Evolutionary conservation across 2,888 invertebrate genomes (phyloP).

Genomic region (Willowsia nigromaculata): DNA sequence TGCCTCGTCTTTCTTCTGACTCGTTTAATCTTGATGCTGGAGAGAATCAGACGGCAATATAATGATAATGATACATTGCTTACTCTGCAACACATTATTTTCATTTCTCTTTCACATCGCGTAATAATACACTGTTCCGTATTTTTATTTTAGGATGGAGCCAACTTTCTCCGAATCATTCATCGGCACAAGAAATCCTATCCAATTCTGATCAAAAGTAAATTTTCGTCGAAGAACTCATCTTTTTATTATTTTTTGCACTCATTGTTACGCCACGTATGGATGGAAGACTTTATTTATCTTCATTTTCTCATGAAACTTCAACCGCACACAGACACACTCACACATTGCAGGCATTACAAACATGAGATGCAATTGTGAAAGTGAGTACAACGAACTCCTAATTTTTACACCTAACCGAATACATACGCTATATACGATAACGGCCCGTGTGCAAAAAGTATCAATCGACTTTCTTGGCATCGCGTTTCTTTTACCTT

Average conservation of each 20-base stretch:
- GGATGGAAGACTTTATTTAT: not conserved
- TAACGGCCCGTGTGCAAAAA: not conserved
- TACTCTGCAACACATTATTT: not conserved
- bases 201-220: not conserved
- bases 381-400: conserved; percentile 16
- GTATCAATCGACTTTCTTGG: conserved; percentile 50
- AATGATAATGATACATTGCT: conserved; percentile 40
- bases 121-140: conserved; percentile 32
- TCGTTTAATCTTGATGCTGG: not conserved
- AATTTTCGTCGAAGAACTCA: not conserved
- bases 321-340: not conserved
- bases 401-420: not conserved
- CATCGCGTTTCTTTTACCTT: conserved; percentile 49
- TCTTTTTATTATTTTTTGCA: conserved; percentile 4
- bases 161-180: conserved; percentile 38
- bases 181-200: not conserved
- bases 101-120: not conserved
- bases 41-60: not conserved
- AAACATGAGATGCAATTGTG: not conserved
- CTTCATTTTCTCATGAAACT: conserved; percentile 6
- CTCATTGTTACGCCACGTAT: conserved; percentile 4
- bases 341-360: not conserved
- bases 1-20: not conserved
- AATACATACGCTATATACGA: not conserved
- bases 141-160: conserved; percentile 33